phyloP scores from a whole-genome alignment of 2,797 vertebrate genomes.

The Microctenopoma stevenorrisi region DNA sequence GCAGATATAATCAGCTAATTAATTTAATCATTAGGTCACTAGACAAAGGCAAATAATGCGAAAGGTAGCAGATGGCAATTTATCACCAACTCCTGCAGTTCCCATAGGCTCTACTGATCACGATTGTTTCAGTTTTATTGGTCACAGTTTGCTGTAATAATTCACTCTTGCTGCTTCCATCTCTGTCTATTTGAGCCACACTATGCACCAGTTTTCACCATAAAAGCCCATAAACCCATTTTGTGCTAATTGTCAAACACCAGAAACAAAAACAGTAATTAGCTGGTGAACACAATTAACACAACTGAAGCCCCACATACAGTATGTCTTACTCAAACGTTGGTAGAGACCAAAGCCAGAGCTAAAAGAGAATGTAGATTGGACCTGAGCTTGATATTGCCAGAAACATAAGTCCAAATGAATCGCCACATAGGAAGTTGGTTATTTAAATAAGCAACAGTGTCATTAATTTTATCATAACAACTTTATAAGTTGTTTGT shows the following conservation, averaged over 20 bases:
- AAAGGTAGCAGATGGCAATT: background rate
- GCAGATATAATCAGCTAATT: constrained; percentile 5
- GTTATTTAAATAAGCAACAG: background rate
- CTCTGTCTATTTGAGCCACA: background rate
- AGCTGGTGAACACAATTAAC: background rate
- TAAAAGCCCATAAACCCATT: background rate
- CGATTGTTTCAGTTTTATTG: background rate
- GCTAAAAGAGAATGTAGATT: background rate
- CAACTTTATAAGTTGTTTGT: too few relatives aligned
- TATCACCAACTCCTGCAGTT: background rate
- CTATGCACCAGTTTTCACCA: background rate
- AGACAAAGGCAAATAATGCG: background rate
- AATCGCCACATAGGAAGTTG: background rate
- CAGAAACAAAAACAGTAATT: background rate
- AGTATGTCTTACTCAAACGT: background rate
- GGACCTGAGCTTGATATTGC: background rate
- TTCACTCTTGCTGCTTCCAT: constrained; percentile 2
- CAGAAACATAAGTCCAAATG: background rate
- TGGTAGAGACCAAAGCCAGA: background rate
- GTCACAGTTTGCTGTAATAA: background rate
- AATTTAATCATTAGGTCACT: background rate
- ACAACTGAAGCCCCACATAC: background rate
- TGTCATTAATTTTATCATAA: background rate
- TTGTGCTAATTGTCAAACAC: background rate
- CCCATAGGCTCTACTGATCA: background rate